These are phyloP conservation scores for Tetranychus cinnabarinus DNA, from an alignment of 1,140 invertebrate genomes.

Conservation along the genomic window DNA sequence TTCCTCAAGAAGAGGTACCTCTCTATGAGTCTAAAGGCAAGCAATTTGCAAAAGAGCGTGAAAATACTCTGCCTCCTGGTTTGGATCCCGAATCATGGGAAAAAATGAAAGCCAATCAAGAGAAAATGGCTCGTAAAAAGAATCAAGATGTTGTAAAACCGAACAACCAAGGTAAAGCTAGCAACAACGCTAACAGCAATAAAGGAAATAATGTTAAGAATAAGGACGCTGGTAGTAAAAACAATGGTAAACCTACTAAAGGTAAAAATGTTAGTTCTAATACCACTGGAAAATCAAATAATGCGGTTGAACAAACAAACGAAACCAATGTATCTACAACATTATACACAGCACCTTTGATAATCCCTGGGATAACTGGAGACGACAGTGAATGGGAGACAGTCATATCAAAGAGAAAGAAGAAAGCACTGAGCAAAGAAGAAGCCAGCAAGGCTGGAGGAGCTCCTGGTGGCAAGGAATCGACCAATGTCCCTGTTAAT, in stretches of 20 bases:
- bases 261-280: not conserved
- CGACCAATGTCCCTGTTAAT: not conserved
- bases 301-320: not conserved
- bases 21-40: conserved; percentile 81
- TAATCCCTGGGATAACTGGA: not conserved
- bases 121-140: not conserved
- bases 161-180: not conserved
- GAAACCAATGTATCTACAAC: not conserved
- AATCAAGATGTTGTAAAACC: no score
- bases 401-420: conserved; percentile 8
- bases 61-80: conserved; percentile 20
- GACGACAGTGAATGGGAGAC: conserved; percentile 5
- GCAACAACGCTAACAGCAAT: not conserved
- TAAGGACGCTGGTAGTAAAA: not conserved
- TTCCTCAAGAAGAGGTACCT: conserved; percentile 93
- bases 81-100: conserved; percentile 12
- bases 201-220: not conserved
- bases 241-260: not conserved
- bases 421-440: not conserved
- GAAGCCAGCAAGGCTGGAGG: not conserved
- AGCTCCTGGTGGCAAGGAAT: not conserved
- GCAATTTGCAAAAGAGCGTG: conserved; percentile 38
- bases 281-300: no score
- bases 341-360: not conserved
- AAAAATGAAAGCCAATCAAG: conserved; percentile 1